Evolutionary conservation across 2,888 invertebrate genomes (phyloP).

Genomic region (Aquatica leii): DNA sequence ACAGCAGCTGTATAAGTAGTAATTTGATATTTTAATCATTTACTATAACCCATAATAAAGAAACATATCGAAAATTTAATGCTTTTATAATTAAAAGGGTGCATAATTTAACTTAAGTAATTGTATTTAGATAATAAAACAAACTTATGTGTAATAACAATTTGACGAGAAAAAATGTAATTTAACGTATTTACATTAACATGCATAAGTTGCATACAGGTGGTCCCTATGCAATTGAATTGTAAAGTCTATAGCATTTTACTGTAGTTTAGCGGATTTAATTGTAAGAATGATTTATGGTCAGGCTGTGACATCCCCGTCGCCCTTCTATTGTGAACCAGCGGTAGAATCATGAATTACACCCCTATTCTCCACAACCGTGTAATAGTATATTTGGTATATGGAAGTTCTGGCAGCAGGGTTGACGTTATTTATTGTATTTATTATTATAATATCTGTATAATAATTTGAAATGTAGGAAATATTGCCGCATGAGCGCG

Average conservation of each 20-base stretch:
- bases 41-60: no score
- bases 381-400: conserved; percentile 39
- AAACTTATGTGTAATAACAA: neutral
- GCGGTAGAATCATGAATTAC: conserved; percentile 48
- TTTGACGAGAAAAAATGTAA: neutral
- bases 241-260: conserved; percentile 56
- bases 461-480: conserved; percentile 33
- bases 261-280: conserved; percentile 58
- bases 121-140: neutral
- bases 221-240: conserved; percentile 47
- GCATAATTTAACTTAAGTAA: neutral
- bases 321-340: conserved; percentile 44
- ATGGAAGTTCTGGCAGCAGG: conserved; percentile 23
- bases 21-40: no score
- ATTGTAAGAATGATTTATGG: conserved; percentile 58
- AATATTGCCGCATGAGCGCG: conserved; percentile 29
- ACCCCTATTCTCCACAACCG: conserved; percentile 42
- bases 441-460: conserved; percentile 41
- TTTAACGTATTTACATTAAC: conserved; percentile 13
- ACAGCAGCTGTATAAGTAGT: no score
- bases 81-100: no score
- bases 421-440: conserved; percentile 42
- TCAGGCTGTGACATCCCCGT: conserved; percentile 53
- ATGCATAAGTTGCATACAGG: conserved; percentile 46
- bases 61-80: no score